Evolutionary conservation across 2,888 invertebrate genomes (phyloP).

Genomic region (Metacarcinus magister): DNA sequence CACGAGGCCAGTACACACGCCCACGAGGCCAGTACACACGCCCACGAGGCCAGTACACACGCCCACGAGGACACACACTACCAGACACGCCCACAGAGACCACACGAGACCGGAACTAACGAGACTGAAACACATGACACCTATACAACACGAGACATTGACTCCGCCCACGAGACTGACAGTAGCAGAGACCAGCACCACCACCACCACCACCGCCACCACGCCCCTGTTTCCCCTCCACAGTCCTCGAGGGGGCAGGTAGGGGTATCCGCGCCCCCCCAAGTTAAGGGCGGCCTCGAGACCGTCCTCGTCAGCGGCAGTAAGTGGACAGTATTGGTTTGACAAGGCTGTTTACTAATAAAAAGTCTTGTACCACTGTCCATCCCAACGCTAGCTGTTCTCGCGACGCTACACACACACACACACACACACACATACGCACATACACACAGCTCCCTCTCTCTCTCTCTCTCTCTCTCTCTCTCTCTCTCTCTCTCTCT

Average conservation of each 20-base stretch:
- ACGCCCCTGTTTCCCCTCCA: neutral
- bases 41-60: neutral
- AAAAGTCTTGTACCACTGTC: neutral
- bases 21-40: neutral
- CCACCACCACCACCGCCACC: neutral
- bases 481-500: conserved; percentile 46
- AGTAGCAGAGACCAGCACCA: neutral
- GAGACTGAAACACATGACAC: neutral
- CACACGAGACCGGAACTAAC: neutral
- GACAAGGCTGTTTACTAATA: neutral
- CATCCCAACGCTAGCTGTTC: neutral
- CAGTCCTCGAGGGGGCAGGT: neutral
- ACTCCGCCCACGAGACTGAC: neutral
- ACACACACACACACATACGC: no score
- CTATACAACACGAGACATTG: neutral
- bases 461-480: neutral
- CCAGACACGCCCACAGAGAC: neutral
- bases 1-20: neutral
- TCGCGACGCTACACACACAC: no score
- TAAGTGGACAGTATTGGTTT: neutral
- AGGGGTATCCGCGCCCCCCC: neutral
- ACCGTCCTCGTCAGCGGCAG: neutral
- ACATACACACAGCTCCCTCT: neutral
- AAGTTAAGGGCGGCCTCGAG: no score
- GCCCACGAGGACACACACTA: neutral